Percentiles rank a stretch among this genome's conserved stretches.
Conservation (phyloP, 2,888 invertebrate genomes). For the Apotomis capreana region DNA sequence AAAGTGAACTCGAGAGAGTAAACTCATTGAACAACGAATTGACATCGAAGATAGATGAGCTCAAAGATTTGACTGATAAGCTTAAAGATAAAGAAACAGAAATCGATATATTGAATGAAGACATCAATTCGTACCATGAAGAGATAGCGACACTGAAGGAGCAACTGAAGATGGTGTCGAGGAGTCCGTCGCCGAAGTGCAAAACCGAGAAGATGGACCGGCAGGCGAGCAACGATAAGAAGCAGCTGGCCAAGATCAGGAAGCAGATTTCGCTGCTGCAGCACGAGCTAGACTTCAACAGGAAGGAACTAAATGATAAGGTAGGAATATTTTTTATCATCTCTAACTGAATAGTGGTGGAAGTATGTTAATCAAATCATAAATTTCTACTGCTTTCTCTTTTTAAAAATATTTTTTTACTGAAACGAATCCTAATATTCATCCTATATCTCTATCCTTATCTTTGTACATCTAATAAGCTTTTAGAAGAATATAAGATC, state of each 20-base stretch:
- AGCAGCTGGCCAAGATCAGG: slow-evolving; percentile 82
- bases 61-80: slow-evolving; percentile 71
- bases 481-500: no score
- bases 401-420: no score
- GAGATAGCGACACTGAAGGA: slow-evolving; percentile 77
- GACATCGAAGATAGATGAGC: slow-evolving; percentile 70
- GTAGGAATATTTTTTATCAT: slow-evolving; percentile 50
- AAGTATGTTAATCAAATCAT: no score
- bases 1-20: slow-evolving; percentile 68
- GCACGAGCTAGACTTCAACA: slow-evolving; percentile 75
- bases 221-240: slow-evolving; percentile 82
- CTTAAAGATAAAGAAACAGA: slow-evolving; percentile 81
- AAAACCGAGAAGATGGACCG: slow-evolving; percentile 73
- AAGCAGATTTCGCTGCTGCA: slow-evolving; percentile 74
- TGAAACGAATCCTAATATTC: no score
- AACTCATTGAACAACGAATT: slow-evolving; percentile 71
- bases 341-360: no score
- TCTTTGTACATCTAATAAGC: no score
- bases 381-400: no score
- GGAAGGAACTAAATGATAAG: slow-evolving; percentile 79
- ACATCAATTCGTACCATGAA: slow-evolving; percentile 77
- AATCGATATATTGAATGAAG: slow-evolving; percentile 81
- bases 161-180: slow-evolving; percentile 74
- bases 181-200: slow-evolving; percentile 84
- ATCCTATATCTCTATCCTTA: no score